A percentile compares a stretch with the other conserved stretches of the same genome.
Conservation (phyloP, 2,113 vertebrate species). For the Salvelinus sp. region DNA sequence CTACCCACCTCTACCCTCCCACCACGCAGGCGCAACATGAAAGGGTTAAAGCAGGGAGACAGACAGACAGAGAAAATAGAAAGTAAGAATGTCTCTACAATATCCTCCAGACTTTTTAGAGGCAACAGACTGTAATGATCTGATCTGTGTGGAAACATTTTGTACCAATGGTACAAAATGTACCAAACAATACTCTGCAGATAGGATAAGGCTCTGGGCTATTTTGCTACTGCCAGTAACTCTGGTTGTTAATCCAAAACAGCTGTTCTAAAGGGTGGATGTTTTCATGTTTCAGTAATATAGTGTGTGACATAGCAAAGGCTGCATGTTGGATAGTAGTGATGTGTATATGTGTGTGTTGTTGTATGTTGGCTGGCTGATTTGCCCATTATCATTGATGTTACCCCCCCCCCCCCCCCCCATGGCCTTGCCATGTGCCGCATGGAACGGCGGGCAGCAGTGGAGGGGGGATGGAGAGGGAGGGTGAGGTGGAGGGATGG, state of each 20-base stretch:
- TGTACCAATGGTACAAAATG: neutral
- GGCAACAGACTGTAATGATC: neutral
- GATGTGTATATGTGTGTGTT: neutral
- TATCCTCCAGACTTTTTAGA: neutral
- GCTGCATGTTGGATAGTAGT: neutral
- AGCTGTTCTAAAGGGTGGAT: too few relatives aligned
- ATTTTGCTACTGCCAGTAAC: conserved; percentile 1
- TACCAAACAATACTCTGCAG: neutral
- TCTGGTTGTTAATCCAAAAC: neutral
- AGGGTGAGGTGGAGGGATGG: conserved; percentile 12
- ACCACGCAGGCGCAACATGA: conserved; percentile 48
- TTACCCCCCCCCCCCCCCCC: neutral
- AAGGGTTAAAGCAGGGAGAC: conserved; percentile 30
- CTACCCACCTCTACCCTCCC: conserved; percentile 45
- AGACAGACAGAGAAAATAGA: conserved; percentile 32
- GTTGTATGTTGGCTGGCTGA: conserved; percentile 40
- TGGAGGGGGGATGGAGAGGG: conserved; percentile 31
- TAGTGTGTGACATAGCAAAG: neutral
- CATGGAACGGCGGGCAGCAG: conserved; percentile 46
- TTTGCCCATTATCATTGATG: conserved; percentile 25
- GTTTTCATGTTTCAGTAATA: neutral
- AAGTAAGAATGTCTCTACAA: neutral
- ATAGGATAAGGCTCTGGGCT: neutral
- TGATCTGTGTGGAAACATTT: neutral
- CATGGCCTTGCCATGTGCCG: conserved; percentile 46